Evolutionary conservation across 1,140 invertebrate species (phyloP).

Genomic region (Conopomorpha cramerella): DNA sequence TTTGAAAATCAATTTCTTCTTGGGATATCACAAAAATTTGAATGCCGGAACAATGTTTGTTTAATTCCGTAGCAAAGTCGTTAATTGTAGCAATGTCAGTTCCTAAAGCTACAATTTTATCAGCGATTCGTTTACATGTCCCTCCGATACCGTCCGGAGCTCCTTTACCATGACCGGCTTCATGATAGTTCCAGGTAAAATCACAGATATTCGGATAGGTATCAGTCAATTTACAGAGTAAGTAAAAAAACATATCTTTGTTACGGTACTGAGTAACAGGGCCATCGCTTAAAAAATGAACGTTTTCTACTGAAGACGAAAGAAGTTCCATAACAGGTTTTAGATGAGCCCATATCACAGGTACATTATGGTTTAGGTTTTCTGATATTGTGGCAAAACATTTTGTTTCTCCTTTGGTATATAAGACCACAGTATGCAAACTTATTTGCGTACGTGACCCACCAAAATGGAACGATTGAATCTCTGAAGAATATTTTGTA

Average conservation of each 20-base stretch:
- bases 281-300: constrained; percentile 11
- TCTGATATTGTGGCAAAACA: constrained; percentile 8
- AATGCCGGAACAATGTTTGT: constrained; percentile 1
- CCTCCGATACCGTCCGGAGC: no score
- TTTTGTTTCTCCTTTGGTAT: constrained; percentile 9
- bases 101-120: constrained; percentile 8
- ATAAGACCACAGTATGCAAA: constrained; percentile 7
- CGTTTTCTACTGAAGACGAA: constrained; percentile 8
- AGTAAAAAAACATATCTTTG: constrained; percentile 13
- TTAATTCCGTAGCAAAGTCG: constrained; percentile 1
- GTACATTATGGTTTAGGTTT: constrained; percentile 8
- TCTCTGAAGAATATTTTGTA: constrained; percentile 11
- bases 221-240: constrained; percentile 12
- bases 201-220: constrained; percentile 12
- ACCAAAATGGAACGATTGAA: constrained; percentile 14
- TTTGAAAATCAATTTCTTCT: neutral
- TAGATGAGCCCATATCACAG: constrained; percentile 12
- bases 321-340: constrained; percentile 6
- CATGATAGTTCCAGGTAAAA: constrained; percentile 45
- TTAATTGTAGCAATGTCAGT: constrained; percentile 1
- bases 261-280: constrained; percentile 13
- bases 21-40: constrained; percentile 1
- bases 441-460: no score
- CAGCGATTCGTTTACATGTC: constrained; percentile 32
- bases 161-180: constrained; percentile 52